Percentiles rank a stretch among this genome's conserved stretches.
phyloP scores from a whole-genome alignment of 2,888 invertebrate species.

The Drosophila peninsularis region DNA sequence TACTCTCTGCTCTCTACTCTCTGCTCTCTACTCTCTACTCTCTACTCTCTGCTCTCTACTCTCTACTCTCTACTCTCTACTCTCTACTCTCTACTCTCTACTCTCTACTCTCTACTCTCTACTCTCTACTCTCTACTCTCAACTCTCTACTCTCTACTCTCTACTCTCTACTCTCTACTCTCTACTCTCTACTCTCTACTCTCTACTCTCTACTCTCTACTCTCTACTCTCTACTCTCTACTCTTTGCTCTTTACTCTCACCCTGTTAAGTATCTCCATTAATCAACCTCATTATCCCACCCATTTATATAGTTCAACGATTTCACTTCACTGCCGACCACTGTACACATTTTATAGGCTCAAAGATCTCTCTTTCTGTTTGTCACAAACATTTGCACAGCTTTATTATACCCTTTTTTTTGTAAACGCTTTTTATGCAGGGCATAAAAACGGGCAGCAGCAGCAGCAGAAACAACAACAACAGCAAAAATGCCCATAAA shows the following conservation, averaged over 20 bases:
- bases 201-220: background rate
- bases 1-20: background rate
- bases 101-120: slow-evolving; percentile 5
- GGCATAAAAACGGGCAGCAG: slow-evolving; percentile 46
- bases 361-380: slow-evolving; percentile 6
- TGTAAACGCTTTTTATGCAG: slow-evolving; percentile 38
- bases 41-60: background rate
- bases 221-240: background rate
- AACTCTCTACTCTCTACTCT: slow-evolving; percentile 1
- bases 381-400: slow-evolving; percentile 29
- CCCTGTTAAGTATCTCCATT: background rate
- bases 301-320: background rate
- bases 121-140: background rate
- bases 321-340: background rate
- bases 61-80: slow-evolving; percentile 7
- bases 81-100: slow-evolving; percentile 6
- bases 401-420: slow-evolving; percentile 29
- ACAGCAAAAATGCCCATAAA: slow-evolving; percentile 56
- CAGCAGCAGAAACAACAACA: background rate
- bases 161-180: background rate
- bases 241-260: background rate
- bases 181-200: background rate
- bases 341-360: slow-evolving; percentile 4
- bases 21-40: background rate
- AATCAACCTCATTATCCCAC: slow-evolving; percentile 3